phyloP scores from a whole-genome alignment of 1,140 invertebrate species.

The Ectropis grisescens region DNA sequence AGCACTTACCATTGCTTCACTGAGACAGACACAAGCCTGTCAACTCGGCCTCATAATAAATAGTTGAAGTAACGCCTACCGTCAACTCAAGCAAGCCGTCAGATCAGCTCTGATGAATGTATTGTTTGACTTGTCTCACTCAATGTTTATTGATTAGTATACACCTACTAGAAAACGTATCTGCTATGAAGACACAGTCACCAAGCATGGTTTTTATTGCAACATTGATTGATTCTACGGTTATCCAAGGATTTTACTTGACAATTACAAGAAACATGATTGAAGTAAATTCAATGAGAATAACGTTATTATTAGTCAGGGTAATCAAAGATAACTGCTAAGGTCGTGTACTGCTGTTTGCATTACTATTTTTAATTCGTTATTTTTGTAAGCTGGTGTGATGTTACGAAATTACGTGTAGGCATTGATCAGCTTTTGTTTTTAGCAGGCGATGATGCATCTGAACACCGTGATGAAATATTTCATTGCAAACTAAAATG shows the following conservation, averaged over 20 bases:
- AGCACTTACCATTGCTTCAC: too few relatives aligned
- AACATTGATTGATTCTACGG: conserved; percentile 5
- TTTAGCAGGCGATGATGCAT: too few relatives aligned
- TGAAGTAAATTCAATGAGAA: conserved; percentile 10
- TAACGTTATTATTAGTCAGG: conserved; percentile 13
- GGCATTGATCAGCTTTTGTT: too few relatives aligned
- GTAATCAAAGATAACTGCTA: conserved; percentile 18
- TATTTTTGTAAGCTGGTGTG: too few relatives aligned
- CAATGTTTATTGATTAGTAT: conserved; percentile 8
- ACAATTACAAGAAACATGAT: conserved; percentile 12
- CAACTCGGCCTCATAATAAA: conserved; percentile 28
- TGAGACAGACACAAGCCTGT: too few relatives aligned
- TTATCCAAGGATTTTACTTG: conserved; percentile 13
- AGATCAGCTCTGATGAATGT: conserved; percentile 25
- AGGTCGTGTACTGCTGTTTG: too few relatives aligned
- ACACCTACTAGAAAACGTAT: not conserved
- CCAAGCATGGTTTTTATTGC: conserved; percentile 15
- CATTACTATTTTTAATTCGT: too few relatives aligned
- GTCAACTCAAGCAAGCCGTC: conserved; percentile 15
- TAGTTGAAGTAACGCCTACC: conserved; percentile 29
- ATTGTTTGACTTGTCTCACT: conserved; percentile 26
- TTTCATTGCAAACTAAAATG: too few relatives aligned
- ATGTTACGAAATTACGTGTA: too few relatives aligned
- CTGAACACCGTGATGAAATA: too few relatives aligned
- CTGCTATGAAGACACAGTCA: conserved; percentile 1